phyloP scores from a whole-genome alignment of 2,888 invertebrate species.

The Platycnemis pennipes region DNA sequence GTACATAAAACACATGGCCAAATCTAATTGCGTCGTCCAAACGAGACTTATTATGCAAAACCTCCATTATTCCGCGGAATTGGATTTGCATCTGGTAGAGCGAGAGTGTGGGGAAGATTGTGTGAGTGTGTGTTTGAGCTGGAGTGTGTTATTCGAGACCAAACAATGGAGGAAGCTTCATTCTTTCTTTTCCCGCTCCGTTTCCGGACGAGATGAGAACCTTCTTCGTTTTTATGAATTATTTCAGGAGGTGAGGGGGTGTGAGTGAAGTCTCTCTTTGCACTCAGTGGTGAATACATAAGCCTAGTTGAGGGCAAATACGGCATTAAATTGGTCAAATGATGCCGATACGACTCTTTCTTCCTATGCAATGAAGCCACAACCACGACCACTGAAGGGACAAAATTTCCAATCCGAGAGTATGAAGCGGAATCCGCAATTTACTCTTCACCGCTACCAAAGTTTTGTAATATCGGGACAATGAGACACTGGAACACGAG shows the following conservation, averaged over 20 bases:
- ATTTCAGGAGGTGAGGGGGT: background rate
- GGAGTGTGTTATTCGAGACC: background rate
- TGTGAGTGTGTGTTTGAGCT: background rate
- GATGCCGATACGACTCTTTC: too few relatives aligned
- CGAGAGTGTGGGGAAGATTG: background rate
- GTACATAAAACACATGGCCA: background rate
- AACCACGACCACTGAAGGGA: too few relatives aligned
- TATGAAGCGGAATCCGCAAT: too few relatives aligned
- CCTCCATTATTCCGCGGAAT: slow-evolving; percentile 18
- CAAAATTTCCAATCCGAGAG: too few relatives aligned
- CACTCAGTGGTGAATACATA: too few relatives aligned
- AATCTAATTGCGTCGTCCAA: background rate
- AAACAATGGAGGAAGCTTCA: background rate
- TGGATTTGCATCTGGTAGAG: background rate
- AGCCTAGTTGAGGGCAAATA: too few relatives aligned
- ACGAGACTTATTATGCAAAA: slow-evolving; percentile 3
- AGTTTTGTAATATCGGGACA: too few relatives aligned
- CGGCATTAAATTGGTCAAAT: too few relatives aligned
- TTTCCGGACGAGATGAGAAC: background rate
- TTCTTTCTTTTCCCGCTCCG: background rate
- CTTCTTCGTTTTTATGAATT: background rate
- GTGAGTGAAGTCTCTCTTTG: too few relatives aligned
- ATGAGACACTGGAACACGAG: too few relatives aligned
- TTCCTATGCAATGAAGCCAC: too few relatives aligned
- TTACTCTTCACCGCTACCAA: too few relatives aligned